Conservation (phyloP, 2,113 vertebrate genomes). For the Lampris incognitus region DNA sequence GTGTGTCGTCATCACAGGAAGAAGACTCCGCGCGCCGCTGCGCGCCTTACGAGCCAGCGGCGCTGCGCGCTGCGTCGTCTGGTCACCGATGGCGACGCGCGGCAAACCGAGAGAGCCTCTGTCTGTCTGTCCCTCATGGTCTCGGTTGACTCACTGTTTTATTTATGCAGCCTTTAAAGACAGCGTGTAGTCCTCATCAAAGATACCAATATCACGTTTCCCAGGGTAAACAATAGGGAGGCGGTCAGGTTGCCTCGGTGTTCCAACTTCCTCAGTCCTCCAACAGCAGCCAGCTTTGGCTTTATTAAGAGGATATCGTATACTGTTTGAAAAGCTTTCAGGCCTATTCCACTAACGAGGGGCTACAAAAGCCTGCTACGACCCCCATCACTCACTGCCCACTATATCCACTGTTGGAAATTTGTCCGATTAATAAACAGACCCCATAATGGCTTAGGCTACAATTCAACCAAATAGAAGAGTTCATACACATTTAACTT, state of each 20-base stretch:
- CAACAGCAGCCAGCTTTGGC: conserved; percentile 26
- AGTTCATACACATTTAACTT: too few species aligned
- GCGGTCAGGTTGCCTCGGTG: conserved; percentile 74
- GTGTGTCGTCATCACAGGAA: too few species aligned
- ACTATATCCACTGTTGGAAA: too few species aligned
- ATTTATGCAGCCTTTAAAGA: conserved; percentile 75
- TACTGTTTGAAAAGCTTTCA: background rate
- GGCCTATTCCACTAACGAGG: too few species aligned
- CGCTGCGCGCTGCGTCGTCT: too few species aligned
- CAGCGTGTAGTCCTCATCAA: conserved; percentile 47
- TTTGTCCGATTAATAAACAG: too few species aligned
- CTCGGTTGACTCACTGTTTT: conserved; percentile 68
- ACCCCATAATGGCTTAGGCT: too few species aligned
- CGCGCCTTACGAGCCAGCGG: too few species aligned
- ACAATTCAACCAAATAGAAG: too few species aligned
- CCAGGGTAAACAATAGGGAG: conserved; percentile 68
- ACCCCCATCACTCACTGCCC: too few species aligned
- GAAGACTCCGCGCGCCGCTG: too few species aligned
- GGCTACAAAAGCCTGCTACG: too few species aligned
- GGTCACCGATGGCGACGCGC: background rate
- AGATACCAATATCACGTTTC: conserved; percentile 63
- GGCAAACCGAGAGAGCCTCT: conserved; percentile 58
- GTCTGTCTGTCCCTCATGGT: conserved; percentile 27
- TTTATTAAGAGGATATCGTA: conserved; percentile 22
- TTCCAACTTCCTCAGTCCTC: conserved; percentile 23